A percentile compares a stretch with the other conserved stretches of the same genome.
Evolutionary conservation across 2,888 invertebrate species (phyloP).

Genomic region (Polydrusus pterygomalis): DNA sequence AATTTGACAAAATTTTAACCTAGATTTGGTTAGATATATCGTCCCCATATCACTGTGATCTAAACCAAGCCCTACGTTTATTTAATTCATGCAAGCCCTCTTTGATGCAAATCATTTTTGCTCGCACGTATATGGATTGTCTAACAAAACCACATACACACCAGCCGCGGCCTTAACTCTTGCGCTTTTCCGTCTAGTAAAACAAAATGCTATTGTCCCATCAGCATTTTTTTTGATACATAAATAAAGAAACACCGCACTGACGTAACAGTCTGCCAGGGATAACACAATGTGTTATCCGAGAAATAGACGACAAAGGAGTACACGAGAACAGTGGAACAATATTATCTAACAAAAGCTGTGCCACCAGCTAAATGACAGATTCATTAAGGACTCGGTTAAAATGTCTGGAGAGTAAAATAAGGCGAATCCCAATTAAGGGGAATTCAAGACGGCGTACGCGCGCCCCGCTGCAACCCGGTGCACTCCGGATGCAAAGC

Average conservation of each 20-base stretch:
- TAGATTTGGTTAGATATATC: too few species aligned
- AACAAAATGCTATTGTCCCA: too few species aligned
- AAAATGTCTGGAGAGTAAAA: constrained; percentile 13
- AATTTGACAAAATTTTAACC: too few species aligned
- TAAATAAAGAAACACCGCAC: not conserved
- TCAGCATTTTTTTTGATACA: too few species aligned
- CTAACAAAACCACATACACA: too few species aligned
- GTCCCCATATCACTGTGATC: too few species aligned
- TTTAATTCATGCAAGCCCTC: too few species aligned
- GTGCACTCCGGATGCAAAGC: constrained; percentile 13
- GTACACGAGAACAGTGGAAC: constrained; percentile 12
- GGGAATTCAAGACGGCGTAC: not conserved
- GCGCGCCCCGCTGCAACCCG: not conserved
- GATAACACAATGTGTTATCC: constrained; percentile 18
- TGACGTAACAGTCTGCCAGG: constrained; percentile 11
- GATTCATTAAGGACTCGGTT: constrained; percentile 23
- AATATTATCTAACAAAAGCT: constrained; percentile 28
- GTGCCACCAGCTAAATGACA: constrained; percentile 16
- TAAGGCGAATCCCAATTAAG: constrained; percentile 17
- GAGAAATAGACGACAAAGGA: not conserved
- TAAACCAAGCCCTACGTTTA: too few species aligned
- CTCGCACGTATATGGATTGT: too few species aligned
- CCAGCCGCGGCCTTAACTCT: too few species aligned
- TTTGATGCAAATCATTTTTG: too few species aligned
- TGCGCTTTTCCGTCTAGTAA: too few species aligned